Evolutionary conservation across 2,113 vertebrate genomes (phyloP).

Genomic region (Hippopotamus amphibius): DNA sequence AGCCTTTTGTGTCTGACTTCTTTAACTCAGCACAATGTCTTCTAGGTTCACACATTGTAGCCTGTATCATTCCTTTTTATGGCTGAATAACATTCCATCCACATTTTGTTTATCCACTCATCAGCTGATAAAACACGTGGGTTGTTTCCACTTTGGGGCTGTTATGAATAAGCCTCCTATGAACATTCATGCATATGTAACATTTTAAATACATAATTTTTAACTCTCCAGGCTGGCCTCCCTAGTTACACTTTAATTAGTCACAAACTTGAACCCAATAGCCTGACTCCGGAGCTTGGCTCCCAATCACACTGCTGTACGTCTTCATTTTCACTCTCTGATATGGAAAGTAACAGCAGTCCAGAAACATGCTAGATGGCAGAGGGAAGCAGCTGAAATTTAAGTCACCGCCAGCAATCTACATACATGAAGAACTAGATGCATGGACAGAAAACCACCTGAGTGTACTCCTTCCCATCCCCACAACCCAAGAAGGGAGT

Average conservation of each 20-base stretch:
- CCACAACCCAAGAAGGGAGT: not conserved
- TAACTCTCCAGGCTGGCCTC: not conserved
- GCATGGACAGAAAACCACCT: not conserved
- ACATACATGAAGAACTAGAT: not conserved
- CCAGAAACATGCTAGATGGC: not conserved
- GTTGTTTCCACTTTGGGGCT: not conserved
- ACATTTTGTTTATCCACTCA: not conserved
- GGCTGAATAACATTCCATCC: not conserved
- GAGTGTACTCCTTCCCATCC: not conserved
- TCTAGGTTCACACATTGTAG: not conserved
- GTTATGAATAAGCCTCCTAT: not conserved
- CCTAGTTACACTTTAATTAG: not conserved
- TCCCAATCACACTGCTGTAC: not conserved
- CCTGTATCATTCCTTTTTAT: not conserved
- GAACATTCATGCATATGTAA: not conserved
- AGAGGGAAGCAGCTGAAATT: not conserved
- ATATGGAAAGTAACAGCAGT: not conserved
- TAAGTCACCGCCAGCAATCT: not conserved
- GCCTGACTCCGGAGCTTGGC: not conserved
- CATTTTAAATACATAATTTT: not conserved
- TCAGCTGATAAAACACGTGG: not conserved
- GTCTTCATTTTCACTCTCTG: not conserved
- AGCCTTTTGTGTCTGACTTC: not conserved
- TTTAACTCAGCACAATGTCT: not conserved
- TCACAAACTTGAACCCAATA: not conserved